Evolutionary conservation across 2,113 vertebrate genomes (phyloP).

Genomic region (Gobio gobio): DNA sequence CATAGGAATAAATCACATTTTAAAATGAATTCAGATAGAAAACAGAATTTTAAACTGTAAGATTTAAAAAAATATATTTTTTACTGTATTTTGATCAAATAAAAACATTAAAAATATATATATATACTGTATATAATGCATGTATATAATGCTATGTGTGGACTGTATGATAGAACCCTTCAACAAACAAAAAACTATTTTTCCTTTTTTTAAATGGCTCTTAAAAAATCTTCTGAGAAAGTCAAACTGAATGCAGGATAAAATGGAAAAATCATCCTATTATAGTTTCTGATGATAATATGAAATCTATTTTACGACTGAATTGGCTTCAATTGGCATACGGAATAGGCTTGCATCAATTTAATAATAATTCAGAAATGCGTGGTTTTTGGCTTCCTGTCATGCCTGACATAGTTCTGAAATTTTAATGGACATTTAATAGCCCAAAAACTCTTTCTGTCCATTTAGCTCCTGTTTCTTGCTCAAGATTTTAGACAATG

Average conservation of each 20-base stretch:
- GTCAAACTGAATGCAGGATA: background rate
- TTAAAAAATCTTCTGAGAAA: too few relatives aligned
- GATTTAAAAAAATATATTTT: background rate
- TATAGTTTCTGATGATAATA: background rate
- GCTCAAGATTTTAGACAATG: background rate
- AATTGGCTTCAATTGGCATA: background rate
- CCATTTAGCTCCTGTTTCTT: background rate
- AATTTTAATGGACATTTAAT: constrained; percentile 29
- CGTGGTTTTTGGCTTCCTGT: background rate
- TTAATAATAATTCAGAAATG: constrained; percentile 13
- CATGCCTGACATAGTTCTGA: background rate
- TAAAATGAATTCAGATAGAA: background rate
- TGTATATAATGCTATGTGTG: too few relatives aligned
- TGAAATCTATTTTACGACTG: background rate
- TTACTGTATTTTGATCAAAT: background rate
- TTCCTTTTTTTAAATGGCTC: background rate
- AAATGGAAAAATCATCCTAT: background rate
- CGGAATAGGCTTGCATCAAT: background rate
- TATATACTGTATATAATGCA: too few relatives aligned
- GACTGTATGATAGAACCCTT: too few relatives aligned
- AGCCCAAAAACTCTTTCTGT: constrained; percentile 15
- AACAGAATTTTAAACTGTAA: background rate
- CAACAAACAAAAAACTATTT: background rate
- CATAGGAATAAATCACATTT: background rate
- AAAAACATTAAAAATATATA: too few relatives aligned